Percentiles rank a stretch among this genome's conserved stretches.
phyloP scores from a whole-genome alignment of 1,140 invertebrate genomes.

The Nephotettix cincticeps region DNA sequence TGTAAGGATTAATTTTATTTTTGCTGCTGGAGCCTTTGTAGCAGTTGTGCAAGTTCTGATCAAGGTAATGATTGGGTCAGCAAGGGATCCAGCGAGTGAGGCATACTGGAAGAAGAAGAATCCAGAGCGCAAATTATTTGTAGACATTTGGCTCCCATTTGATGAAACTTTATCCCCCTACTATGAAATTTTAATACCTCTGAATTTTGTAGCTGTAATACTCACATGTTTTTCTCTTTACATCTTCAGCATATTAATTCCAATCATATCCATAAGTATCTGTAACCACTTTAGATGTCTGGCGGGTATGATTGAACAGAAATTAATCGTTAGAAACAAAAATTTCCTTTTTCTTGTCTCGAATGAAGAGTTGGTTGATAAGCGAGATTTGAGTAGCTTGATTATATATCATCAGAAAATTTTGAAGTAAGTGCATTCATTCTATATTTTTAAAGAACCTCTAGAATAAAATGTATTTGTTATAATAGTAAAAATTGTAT shows the following conservation, averaged over 20 bases:
- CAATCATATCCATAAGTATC: neutral
- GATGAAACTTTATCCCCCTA: neutral
- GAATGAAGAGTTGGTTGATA: neutral
- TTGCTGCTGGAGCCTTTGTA: neutral
- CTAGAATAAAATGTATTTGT: no score
- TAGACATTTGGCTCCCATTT: neutral
- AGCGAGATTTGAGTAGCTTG: neutral
- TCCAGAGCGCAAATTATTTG: neutral
- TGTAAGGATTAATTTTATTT: neutral
- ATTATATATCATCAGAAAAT: neutral
- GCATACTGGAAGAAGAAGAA: neutral
- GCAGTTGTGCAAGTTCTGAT: neutral
- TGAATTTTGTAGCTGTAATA: neutral
- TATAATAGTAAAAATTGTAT: no score
- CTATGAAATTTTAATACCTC: neutral
- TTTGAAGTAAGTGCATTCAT: neutral
- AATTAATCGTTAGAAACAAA: neutral
- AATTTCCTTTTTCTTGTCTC: neutral
- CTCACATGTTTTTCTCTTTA: neutral
- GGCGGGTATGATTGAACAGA: neutral
- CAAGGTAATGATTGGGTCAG: neutral
- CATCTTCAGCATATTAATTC: neutral
- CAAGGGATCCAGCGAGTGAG: neutral
- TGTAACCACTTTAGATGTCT: neutral
- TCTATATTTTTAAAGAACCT: no score